Percentiles rank a stretch among this genome's conserved stretches.
phyloP scores from a whole-genome alignment of 2,797 vertebrate genomes.

The Alectoris magna region DNA sequence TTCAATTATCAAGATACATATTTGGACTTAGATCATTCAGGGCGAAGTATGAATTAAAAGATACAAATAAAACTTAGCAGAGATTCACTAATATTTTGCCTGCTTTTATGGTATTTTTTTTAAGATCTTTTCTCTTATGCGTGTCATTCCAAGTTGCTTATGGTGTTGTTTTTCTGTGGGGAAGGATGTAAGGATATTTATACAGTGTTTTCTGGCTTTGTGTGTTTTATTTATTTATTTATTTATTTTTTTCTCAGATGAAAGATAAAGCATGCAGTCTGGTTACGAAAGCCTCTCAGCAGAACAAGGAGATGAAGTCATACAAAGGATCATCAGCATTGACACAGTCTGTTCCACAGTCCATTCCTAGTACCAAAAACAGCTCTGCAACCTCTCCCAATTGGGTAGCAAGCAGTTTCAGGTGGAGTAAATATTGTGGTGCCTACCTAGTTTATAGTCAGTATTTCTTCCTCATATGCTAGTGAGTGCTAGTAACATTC shows the following conservation, averaged over 20 bases:
- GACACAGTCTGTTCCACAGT: conserved; percentile 81
- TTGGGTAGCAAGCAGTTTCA: conserved; percentile 79
- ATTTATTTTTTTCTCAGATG: conserved; percentile 66
- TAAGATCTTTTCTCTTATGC: background rate
- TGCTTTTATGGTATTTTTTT: background rate
- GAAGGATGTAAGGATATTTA: background rate
- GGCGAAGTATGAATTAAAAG: background rate
- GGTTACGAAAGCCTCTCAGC: conserved; percentile 74
- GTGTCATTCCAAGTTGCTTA: background rate
- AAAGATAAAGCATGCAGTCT: conserved; percentile 80
- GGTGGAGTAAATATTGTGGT: conserved; percentile 66
- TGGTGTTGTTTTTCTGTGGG: background rate
- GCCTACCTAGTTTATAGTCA: background rate
- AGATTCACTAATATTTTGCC: background rate
- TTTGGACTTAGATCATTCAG: background rate
- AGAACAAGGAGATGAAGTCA: conserved; percentile 77
- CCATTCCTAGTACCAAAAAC: conserved; percentile 76
- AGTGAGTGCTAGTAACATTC: background rate
- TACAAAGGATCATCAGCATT: conserved; percentile 71
- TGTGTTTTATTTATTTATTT: background rate
- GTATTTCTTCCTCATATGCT: background rate
- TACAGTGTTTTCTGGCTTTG: conserved; percentile 17
- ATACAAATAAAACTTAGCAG: background rate
- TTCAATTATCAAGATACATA: background rate
- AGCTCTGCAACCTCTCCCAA: conserved; percentile 70